Percentiles rank a stretch among this genome's conserved stretches.
Evolutionary conservation across 2,113 vertebrate genomes (phyloP).

Genomic region (Cinclus cinclus): DNA sequence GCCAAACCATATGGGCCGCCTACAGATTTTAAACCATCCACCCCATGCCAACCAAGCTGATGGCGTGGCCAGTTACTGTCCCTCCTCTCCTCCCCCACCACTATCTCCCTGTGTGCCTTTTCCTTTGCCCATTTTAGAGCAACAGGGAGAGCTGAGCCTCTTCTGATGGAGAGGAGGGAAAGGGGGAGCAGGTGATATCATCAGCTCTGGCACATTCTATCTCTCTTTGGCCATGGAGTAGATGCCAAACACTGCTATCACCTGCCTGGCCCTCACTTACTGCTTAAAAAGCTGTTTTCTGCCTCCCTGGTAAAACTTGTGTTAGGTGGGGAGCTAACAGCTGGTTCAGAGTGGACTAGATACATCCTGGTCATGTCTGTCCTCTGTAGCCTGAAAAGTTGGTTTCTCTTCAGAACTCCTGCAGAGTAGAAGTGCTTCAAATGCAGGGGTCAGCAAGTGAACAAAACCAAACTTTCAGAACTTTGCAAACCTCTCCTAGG

Average conservation of each 20-base stretch:
- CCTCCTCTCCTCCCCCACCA: background rate
- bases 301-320: background rate
- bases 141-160: background rate
- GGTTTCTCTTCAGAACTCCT: background rate
- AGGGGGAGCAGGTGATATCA: background rate
- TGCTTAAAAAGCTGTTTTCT: background rate
- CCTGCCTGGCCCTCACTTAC: background rate
- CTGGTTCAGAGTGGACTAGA: background rate
- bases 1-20: background rate
- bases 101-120: background rate
- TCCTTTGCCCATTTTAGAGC: background rate
- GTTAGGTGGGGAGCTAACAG: background rate
- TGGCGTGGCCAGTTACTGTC: accelerated
- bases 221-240: background rate
- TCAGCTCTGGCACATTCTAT: background rate
- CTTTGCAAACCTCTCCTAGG: background rate
- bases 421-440: background rate
- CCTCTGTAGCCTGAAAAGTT: background rate
- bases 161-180: background rate
- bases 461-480: background rate
- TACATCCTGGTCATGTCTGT: background rate
- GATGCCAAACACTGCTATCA: background rate
- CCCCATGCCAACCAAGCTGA: background rate
- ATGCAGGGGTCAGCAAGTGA: background rate
- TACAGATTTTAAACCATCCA: background rate